Evolutionary conservation across 2,113 vertebrate genomes (phyloP).

Genomic region (Lampris megalopsis): DNA sequence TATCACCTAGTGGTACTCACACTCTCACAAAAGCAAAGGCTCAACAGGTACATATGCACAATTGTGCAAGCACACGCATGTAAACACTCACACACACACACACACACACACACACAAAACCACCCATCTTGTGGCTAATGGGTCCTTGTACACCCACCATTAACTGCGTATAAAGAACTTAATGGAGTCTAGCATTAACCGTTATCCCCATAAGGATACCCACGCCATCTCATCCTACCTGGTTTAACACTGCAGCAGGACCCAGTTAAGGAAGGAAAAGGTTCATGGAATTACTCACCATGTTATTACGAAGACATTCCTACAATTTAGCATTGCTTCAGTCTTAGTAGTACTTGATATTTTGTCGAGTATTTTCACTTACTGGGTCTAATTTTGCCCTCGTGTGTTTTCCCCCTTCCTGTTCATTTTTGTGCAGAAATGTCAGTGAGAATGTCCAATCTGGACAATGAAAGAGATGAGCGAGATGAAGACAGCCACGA

Average conservation of each 20-base stretch:
- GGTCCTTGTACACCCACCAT: conserved; percentile 24
- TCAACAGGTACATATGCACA: too few species aligned
- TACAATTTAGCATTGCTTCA: too few species aligned
- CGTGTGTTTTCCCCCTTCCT: not conserved
- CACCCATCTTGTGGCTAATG: not conserved
- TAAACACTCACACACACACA: not conserved
- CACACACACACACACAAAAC: not conserved
- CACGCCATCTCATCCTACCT: not conserved
- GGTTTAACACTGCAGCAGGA: not conserved
- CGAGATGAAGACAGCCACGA: conserved; percentile 97
- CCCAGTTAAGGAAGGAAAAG: not conserved
- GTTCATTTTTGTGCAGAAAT: conserved; percentile 85
- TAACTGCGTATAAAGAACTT: conserved; percentile 5
- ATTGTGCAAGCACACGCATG: not conserved
- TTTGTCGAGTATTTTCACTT: not conserved
- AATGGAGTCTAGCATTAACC: conserved; percentile 1
- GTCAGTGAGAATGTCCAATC: conserved; percentile 99
- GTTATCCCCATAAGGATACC: not conserved
- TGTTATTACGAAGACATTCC: too few species aligned
- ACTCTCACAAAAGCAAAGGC: too few species aligned
- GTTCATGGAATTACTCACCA: not conserved
- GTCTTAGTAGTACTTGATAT: not conserved
- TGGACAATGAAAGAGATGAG: conserved; percentile 97
- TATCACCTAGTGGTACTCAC: too few species aligned
- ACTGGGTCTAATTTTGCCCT: not conserved